phyloP scores from a whole-genome alignment of 2,113 vertebrate genomes.

The Tupaia tana region DNA sequence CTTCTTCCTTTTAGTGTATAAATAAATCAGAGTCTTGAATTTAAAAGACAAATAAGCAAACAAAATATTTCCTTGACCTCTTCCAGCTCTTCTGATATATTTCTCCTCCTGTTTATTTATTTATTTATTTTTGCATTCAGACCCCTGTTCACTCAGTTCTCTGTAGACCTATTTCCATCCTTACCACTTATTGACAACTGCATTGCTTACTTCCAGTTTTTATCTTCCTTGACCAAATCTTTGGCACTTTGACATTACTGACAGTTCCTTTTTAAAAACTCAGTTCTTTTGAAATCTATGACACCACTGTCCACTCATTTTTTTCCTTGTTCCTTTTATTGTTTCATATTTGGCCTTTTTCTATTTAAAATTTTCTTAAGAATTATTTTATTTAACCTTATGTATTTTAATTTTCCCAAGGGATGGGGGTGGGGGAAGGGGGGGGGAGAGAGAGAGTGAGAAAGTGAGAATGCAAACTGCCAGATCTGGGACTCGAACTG shows the following conservation, averaged over 20 bases:
- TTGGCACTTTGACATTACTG: background rate
- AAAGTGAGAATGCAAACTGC: too few species aligned
- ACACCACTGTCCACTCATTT: background rate
- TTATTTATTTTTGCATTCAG: slow-evolving; percentile 8
- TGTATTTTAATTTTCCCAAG: too few species aligned
- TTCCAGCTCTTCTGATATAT: background rate
- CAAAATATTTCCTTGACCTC: background rate
- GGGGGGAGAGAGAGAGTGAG: too few species aligned
- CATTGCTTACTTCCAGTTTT: background rate
- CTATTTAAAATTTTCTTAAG: too few species aligned
- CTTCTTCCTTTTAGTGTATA: background rate
- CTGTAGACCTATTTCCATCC: background rate
- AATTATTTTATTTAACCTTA: too few species aligned
- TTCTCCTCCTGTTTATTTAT: background rate
- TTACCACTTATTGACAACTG: background rate
- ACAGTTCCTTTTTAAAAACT: background rate
- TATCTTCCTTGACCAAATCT: background rate
- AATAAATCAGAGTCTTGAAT: background rate
- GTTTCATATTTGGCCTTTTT: background rate
- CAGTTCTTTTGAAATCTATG: background rate
- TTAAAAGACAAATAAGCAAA: slow-evolving; percentile 30
- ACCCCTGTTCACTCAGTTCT: background rate
- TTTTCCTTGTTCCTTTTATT: background rate
- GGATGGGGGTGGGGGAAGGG: too few species aligned
- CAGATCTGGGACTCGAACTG: too few species aligned